Percentiles rank a stretch among this genome's conserved stretches.
These are phyloP conservation scores for Clytia hemisphaerica DNA, from an alignment of 30 jellyfish, hydroid and myxozoan genomes.

Conservation along the genomic window DNA sequence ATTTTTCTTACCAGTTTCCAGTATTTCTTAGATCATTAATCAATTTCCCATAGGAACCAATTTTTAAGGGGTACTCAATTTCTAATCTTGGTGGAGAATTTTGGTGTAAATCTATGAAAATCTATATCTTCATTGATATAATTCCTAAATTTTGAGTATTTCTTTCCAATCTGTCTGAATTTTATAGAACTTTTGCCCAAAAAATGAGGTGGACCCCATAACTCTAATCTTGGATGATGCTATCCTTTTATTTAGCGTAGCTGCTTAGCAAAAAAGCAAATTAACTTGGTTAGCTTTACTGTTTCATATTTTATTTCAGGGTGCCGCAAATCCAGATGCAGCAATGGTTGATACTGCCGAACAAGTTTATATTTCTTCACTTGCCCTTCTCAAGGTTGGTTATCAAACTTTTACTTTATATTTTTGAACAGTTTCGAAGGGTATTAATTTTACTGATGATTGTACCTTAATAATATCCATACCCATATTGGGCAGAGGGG, in stretches of 20 bases:
- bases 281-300: background rate
- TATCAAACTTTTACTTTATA: too few relatives aligned
- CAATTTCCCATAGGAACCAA: background rate
- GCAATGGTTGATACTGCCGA: slow-evolving; percentile 98
- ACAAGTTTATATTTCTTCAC: slow-evolving; percentile 83
- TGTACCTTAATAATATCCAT: background rate
- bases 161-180: too few relatives aligned
- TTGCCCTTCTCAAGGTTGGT: slow-evolving; percentile 90
- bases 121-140: too few relatives aligned
- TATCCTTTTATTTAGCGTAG: background rate
- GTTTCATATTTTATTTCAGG: slow-evolving; percentile 11
- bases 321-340: slow-evolving; percentile 80
- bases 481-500: too few relatives aligned
- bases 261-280: background rate
- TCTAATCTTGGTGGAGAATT: background rate
- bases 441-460: background rate
- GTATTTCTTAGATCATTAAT: background rate
- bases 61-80: background rate
- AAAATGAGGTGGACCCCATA: too few relatives aligned
- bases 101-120: too few relatives aligned
- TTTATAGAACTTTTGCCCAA: too few relatives aligned
- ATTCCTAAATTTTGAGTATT: too few relatives aligned
- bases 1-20: background rate
- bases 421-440: too few relatives aligned
- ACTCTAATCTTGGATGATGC: too few relatives aligned